phyloP scores from a whole-genome alignment of 2,113 vertebrate species.

The Prunella fulvescens region DNA sequence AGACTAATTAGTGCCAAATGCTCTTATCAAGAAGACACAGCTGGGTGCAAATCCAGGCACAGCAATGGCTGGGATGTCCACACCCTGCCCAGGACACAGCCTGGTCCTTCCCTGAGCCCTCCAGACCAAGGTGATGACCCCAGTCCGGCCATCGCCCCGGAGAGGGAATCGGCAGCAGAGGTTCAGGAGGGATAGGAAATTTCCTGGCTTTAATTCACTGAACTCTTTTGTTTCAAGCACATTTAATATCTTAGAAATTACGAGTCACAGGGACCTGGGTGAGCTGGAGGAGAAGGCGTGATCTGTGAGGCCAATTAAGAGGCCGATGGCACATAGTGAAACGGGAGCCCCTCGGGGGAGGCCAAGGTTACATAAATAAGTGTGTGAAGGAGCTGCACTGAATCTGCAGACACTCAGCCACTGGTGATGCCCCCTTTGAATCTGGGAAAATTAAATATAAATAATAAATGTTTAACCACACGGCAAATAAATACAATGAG shows the following conservation, averaged over 20 bases:
- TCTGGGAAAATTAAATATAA: slow-evolving; percentile 69
- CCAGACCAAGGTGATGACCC: background rate
- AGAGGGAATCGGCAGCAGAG: background rate
- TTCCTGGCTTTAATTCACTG: slow-evolving; percentile 42
- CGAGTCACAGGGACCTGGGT: background rate
- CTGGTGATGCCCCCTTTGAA: slow-evolving; percentile 28
- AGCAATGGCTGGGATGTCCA: background rate
- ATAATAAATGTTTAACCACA: slow-evolving; percentile 63
- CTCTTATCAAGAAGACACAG: background rate
- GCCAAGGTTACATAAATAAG: slow-evolving; percentile 60
- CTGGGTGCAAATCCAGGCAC: background rate
- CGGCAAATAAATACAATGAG: slow-evolving; percentile 63
- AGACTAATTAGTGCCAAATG: background rate
- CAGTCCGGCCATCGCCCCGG: background rate
- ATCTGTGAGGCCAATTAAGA: slow-evolving; percentile 53
- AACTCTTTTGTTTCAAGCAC: slow-evolving; percentile 42
- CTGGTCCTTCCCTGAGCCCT: background rate
- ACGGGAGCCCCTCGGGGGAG: slow-evolving; percentile 22
- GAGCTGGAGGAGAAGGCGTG: slow-evolving; percentile 10
- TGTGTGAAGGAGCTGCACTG: slow-evolving; percentile 33
- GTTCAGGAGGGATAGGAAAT: background rate
- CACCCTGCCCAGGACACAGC: background rate
- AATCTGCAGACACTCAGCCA: slow-evolving; percentile 37
- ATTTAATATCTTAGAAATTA: slow-evolving; percentile 68
- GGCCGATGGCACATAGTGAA: slow-evolving; percentile 10